phyloP scores from a whole-genome alignment of 35 echinoderm and acorn worm genomes.

The Amphiura filiformis region DNA sequence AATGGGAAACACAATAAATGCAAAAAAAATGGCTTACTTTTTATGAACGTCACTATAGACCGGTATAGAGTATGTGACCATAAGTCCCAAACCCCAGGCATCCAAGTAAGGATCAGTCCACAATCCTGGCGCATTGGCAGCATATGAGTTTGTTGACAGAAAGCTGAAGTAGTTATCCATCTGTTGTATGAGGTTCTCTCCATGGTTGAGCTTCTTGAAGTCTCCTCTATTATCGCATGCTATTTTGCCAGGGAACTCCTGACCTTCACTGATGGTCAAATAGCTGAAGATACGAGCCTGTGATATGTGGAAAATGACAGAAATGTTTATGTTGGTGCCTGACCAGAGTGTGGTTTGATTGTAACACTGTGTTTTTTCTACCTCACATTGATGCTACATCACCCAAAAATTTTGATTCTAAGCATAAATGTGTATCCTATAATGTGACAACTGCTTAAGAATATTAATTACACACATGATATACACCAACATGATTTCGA shows the following conservation, averaged over 20 bases:
- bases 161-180: slow-evolving; percentile 98
- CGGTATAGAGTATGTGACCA: slow-evolving; percentile 91
- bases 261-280: slow-evolving; percentile 76
- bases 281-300: slow-evolving; percentile 98
- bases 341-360: too few relatives aligned
- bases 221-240: slow-evolving; percentile 81
- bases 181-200: slow-evolving; percentile 87
- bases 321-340: too few relatives aligned
- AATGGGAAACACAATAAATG: too few relatives aligned
- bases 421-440: too few relatives aligned
- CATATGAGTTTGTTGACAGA: slow-evolving; percentile 76
- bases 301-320: slow-evolving; percentile 3
- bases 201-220: slow-evolving; percentile 64
- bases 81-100: slow-evolving; percentile 86
- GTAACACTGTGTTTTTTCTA: too few relatives aligned
- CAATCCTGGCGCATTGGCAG: slow-evolving; percentile 30
- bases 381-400: too few relatives aligned
- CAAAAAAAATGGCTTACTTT: slow-evolving; percentile 73
- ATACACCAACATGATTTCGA: too few relatives aligned
- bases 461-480: too few relatives aligned
- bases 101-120: slow-evolving; percentile 98
- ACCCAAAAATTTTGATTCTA: too few relatives aligned
- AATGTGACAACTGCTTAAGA: too few relatives aligned
- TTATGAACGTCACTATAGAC: slow-evolving; percentile 66
- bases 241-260: slow-evolving; percentile 87